Conservation (phyloP, 2,797 vertebrate species). For the Aphelocoma californica region DNA sequence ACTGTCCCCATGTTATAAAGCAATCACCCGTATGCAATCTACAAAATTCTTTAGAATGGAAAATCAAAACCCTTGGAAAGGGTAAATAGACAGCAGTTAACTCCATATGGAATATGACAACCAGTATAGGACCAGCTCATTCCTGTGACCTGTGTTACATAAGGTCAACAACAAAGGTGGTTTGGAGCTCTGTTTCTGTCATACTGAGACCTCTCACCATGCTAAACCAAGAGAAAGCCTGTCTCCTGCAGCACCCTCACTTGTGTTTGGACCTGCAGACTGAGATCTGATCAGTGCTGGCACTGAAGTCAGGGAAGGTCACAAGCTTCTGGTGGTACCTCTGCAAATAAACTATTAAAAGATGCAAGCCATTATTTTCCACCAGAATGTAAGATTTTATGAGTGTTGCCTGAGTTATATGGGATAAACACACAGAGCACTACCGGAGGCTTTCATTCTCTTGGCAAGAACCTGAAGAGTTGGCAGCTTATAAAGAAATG, state of each 20-base stretch:
- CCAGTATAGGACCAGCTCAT: background rate
- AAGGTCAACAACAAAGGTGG: background rate
- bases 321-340: background rate
- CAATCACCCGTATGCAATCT: background rate
- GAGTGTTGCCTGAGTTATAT: background rate
- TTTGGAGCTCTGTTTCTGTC: background rate
- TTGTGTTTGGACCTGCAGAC: background rate
- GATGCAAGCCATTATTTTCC: background rate
- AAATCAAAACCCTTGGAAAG: background rate
- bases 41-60: background rate
- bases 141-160: background rate
- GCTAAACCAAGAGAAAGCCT: background rate
- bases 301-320: background rate
- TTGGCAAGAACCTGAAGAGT: conserved; percentile 18
- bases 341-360: background rate
- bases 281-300: background rate
- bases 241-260: background rate
- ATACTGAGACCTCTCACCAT: background rate
- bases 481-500: conserved; percentile 48
- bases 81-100: background rate
- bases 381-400: background rate
- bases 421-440: background rate
- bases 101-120: background rate
- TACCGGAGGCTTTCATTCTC: conserved; percentile 27
- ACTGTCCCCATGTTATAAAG: background rate